These are phyloP conservation scores for Hylaea fasciaria DNA, from an alignment of 2,888 invertebrate genomes.

Conservation along the genomic window DNA sequence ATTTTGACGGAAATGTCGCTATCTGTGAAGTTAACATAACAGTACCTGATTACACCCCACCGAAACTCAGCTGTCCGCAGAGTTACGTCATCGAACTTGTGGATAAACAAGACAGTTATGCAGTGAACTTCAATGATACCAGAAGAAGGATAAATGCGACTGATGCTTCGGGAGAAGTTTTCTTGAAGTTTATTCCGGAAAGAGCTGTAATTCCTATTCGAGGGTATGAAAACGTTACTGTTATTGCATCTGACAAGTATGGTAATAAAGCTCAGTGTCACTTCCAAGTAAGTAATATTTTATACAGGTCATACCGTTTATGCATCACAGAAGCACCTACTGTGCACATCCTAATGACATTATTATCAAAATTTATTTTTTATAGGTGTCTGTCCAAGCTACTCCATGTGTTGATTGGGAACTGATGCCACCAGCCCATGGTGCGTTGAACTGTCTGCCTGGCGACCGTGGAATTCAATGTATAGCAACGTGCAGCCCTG, in stretches of 20 bases:
- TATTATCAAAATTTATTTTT: slow-evolving; percentile 47
- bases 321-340: no score
- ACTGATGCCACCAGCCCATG: slow-evolving; percentile 94
- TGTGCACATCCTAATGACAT: no score
- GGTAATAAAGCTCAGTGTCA: slow-evolving; percentile 96
- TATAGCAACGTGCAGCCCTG: slow-evolving; percentile 94
- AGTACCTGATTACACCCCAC: slow-evolving; percentile 96
- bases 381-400: slow-evolving; percentile 93
- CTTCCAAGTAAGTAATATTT: slow-evolving; percentile 90
- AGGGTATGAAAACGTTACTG: slow-evolving; percentile 96
- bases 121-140: slow-evolving; percentile 96
- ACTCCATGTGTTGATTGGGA: slow-evolving; percentile 98
- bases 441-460: slow-evolving; percentile 93
- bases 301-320: no score
- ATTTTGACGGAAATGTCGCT: slow-evolving; percentile 98
- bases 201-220: slow-evolving; percentile 93
- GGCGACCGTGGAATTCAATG: slow-evolving; percentile 94
- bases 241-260: slow-evolving; percentile 93
- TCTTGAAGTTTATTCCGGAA: slow-evolving; percentile 92
- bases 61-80: slow-evolving; percentile 95
- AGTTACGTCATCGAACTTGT: slow-evolving; percentile 97
- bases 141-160: slow-evolving; percentile 92
- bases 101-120: slow-evolving; percentile 95
- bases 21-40: slow-evolving; percentile 98
- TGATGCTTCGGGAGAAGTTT: slow-evolving; percentile 95